These are phyloP conservation scores for Thymelicus acteon DNA, from an alignment of 2,888 invertebrate genomes.

Conservation along the genomic window DNA sequence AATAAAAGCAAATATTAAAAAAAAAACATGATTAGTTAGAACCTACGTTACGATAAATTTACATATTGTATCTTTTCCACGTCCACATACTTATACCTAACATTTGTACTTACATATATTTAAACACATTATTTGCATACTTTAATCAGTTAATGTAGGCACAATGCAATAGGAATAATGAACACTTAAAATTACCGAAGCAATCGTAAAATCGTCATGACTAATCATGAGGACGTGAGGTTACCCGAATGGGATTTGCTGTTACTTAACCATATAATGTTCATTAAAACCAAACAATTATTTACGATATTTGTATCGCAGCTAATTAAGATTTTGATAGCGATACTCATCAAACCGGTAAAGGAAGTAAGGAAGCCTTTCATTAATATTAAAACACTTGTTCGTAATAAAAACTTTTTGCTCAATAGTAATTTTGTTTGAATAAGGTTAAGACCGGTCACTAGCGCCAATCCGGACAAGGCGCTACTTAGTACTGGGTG, in stretches of 20 bases:
- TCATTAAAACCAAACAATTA: constrained; percentile 7
- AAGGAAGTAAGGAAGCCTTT: neutral
- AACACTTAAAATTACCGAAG: constrained; percentile 9
- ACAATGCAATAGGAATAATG: neutral
- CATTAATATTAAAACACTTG: neutral
- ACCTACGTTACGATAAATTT: too few species aligned
- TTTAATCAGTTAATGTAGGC: neutral
- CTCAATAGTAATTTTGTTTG: too few species aligned
- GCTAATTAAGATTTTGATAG: constrained; percentile 4
- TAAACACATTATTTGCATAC: neutral
- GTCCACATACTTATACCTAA: too few species aligned
- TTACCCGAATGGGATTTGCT: neutral
- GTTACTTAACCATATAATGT: constrained; percentile 1
- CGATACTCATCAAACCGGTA: neutral
- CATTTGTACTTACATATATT: neutral
- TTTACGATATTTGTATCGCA: constrained; percentile 1
- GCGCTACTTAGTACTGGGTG: too few species aligned
- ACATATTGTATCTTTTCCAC: too few species aligned
- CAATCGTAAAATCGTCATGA: constrained; percentile 5
- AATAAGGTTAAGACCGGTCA: too few species aligned
- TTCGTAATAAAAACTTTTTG: too few species aligned
- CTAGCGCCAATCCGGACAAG: too few species aligned
- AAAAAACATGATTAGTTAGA: too few species aligned
- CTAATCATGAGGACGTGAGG: constrained; percentile 3
- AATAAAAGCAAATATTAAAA: too few species aligned